These are phyloP conservation scores for Endotricha flammealis DNA, from an alignment of 2,888 invertebrate species.

Conservation along the genomic window DNA sequence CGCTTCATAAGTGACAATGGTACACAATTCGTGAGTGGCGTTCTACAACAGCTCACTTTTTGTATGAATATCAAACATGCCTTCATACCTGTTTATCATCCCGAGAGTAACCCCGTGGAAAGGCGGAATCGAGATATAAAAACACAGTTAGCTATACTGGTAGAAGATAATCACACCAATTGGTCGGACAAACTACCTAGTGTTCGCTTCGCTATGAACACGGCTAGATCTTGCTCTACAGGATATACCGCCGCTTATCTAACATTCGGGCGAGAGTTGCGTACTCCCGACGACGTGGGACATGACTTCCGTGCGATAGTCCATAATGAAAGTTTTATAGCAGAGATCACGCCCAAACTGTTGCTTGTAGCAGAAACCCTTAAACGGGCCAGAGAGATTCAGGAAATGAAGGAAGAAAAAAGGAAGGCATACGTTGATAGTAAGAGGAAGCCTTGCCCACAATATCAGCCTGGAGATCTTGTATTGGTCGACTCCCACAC, in stretches of 20 bases:
- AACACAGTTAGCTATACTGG: constrained; percentile 10
- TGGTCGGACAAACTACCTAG: constrained; percentile 13
- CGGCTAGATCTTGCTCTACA: background rate
- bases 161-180: constrained; percentile 20
- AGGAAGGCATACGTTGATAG: background rate
- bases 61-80: constrained; percentile 22
- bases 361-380: too few species aligned
- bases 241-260: too few species aligned
- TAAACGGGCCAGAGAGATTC: background rate
- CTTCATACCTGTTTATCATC: constrained; percentile 29
- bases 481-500: constrained; percentile 4
- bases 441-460: background rate
- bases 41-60: constrained; percentile 28
- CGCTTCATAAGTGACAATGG: constrained; percentile 33
- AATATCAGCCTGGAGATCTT: constrained; percentile 4
- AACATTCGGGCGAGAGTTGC: too few species aligned
- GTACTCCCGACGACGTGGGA: too few species aligned
- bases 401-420: constrained; percentile 7
- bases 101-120: constrained; percentile 9
- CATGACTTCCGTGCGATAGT: background rate
- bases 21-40: constrained; percentile 26
- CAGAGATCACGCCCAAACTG: too few species aligned
- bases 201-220: constrained; percentile 15
- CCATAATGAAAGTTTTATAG: too few species aligned
- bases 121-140: too few species aligned